phyloP scores from a whole-genome alignment of 2,888 invertebrate genomes.

The Toxonevra muliebris region DNA sequence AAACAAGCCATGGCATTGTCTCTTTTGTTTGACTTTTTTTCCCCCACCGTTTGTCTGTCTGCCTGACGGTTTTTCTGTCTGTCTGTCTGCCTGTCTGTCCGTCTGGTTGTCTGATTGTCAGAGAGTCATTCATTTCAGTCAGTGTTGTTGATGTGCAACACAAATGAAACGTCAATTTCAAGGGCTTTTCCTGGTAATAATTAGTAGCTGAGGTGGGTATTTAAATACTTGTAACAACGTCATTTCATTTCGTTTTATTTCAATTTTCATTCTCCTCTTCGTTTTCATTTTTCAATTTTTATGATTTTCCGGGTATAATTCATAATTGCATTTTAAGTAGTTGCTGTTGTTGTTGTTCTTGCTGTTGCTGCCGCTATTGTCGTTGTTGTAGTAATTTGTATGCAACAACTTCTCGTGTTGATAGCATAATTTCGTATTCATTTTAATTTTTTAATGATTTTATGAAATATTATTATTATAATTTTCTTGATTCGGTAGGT shows the following conservation, averaged over 20 bases:
- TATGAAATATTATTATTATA: too few relatives aligned
- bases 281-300: slow-evolving; percentile 23
- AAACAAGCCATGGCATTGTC: too few relatives aligned
- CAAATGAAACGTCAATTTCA: slow-evolving; percentile 61
- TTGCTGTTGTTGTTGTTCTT: slow-evolving; percentile 5
- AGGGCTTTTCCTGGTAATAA: slow-evolving; percentile 64
- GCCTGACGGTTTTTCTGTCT: too few relatives aligned
- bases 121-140: too few relatives aligned
- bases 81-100: too few relatives aligned
- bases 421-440: slow-evolving; percentile 19
- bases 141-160: slow-evolving; percentile 15
- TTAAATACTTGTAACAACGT: slow-evolving; percentile 59
- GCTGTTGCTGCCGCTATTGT: slow-evolving; percentile 5
- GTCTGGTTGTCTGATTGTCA: too few relatives aligned
- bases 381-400: slow-evolving; percentile 19
- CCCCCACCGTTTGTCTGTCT: too few relatives aligned
- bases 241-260: slow-evolving; percentile 3
- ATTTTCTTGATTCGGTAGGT: not conserved
- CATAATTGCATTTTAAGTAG: slow-evolving; percentile 58
- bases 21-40: too few relatives aligned
- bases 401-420: slow-evolving; percentile 13
- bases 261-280: not conserved
- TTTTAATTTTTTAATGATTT: not conserved
- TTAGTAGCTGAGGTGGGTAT: slow-evolving; percentile 63
- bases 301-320: slow-evolving; percentile 51